phyloP scores from a whole-genome alignment of 1,140 invertebrate species.

The Drosophila dunni region DNA sequence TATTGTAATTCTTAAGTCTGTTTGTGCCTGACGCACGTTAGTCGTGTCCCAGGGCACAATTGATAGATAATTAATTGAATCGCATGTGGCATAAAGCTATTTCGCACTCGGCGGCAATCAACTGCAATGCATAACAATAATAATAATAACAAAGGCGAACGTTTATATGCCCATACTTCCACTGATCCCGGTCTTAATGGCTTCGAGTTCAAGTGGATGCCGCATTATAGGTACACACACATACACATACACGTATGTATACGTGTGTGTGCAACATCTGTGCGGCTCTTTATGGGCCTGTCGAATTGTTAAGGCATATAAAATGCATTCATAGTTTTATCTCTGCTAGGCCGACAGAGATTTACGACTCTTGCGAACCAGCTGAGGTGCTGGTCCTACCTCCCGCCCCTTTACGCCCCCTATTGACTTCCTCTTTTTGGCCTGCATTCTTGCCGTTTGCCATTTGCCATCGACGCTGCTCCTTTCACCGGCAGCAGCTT shows the following conservation, averaged over 20 bases:
- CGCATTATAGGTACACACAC: slow-evolving; percentile 2
- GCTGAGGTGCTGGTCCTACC: slow-evolving; percentile 22
- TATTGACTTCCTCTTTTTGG: neutral
- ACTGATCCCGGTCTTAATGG: neutral
- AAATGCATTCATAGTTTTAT: slow-evolving; percentile 58
- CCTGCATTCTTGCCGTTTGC: slow-evolving; percentile 16
- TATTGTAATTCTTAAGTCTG: neutral
- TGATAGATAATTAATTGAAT: slow-evolving; percentile 29
- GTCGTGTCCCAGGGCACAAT: slow-evolving; percentile 26
- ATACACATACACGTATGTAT: too few relatives aligned
- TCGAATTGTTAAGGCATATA: slow-evolving; percentile 55
- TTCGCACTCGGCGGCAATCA: slow-evolving; percentile 24
- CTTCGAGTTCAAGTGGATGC: slow-evolving; percentile 7
- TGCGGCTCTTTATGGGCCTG: slow-evolving; percentile 24
- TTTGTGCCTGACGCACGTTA: slow-evolving; percentile 29
- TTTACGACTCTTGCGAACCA: slow-evolving; percentile 41
- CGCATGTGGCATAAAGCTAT: slow-evolving; percentile 35
- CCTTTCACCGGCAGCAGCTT: neutral
- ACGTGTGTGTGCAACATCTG: slow-evolving; percentile 18
- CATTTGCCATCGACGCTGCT: slow-evolving; percentile 8
- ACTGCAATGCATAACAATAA: slow-evolving; percentile 13
- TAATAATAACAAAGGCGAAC: slow-evolving; percentile 7
- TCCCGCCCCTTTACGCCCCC: neutral
- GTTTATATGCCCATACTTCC: neutral
- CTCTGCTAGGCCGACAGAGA: slow-evolving; percentile 46